Evolutionary conservation across 2,797 vertebrate species (phyloP).

Genomic region (Valencia hispanica): DNA sequence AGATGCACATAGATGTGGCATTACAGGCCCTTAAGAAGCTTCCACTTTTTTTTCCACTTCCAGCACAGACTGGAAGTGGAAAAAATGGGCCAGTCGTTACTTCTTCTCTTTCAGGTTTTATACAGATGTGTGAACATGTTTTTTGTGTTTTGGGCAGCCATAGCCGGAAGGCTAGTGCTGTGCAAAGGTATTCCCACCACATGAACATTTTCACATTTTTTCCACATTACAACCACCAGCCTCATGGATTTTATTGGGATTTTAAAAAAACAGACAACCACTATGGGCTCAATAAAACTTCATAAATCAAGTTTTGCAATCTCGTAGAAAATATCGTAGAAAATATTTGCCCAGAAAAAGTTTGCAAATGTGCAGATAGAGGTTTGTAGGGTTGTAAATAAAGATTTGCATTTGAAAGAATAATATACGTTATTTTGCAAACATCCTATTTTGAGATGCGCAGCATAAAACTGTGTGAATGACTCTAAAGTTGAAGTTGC

Average conservation of each 20-base stretch:
- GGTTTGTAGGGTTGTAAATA: too few species aligned
- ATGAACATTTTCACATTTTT: not conserved
- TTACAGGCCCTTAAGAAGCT: conserved; percentile 20
- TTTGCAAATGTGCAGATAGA: too few species aligned
- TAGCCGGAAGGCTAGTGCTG: not conserved
- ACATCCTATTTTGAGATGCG: too few species aligned
- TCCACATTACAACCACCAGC: not conserved
- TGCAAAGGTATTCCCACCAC: not conserved
- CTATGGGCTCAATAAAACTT: too few species aligned
- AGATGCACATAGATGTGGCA: conserved; percentile 50
- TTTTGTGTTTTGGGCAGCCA: not conserved
- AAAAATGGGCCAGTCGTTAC: not conserved
- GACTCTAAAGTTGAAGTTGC: too few species aligned
- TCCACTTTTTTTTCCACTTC: too few species aligned
- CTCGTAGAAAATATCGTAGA: too few species aligned
- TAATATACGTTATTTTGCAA: too few species aligned
- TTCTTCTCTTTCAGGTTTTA: conserved; percentile 3
- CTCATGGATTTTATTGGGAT: not conserved
- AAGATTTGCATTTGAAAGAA: too few species aligned
- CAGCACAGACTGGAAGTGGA: conserved; percentile 15
- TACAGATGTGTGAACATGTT: not conserved
- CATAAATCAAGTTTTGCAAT: too few species aligned
- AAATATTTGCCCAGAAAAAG: too few species aligned
- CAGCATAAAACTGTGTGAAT: too few species aligned
- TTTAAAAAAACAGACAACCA: not conserved